Conservation (phyloP, 2,113 vertebrate genomes). For the Prolemur simus region DNA sequence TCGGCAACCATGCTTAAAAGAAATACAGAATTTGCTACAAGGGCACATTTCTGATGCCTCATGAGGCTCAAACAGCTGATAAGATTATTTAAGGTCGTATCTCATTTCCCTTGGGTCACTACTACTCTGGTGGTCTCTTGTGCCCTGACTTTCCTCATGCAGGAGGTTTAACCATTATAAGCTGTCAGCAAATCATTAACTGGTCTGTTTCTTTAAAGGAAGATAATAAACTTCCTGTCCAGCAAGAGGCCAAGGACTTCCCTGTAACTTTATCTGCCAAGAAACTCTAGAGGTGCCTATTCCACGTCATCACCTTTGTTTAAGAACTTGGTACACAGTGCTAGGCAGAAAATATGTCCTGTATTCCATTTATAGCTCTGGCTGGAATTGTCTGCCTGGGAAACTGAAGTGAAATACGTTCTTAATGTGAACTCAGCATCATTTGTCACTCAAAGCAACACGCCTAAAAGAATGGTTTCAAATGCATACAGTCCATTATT, state of each 20-base stretch:
- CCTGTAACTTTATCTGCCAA: constrained; percentile 15
- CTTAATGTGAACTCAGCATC: not conserved
- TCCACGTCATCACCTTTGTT: not conserved
- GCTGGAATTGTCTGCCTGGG: not conserved
- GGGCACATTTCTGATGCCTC: not conserved
- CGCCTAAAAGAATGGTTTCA: not conserved
- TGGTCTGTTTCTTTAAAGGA: constrained; percentile 33
- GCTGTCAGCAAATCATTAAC: constrained; percentile 29
- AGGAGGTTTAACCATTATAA: not conserved
- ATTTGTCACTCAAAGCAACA: not conserved
- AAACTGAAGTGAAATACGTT: not conserved
- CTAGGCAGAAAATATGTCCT: not conserved
- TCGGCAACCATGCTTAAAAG: not conserved
- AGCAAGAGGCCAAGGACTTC: not conserved
- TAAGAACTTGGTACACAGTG: not conserved
- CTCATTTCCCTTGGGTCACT: constrained; percentile 39
- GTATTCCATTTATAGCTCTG: not conserved
- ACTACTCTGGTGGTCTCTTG: constrained; percentile 11
- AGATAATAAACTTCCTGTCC: constrained; percentile 35
- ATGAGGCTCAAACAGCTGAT: constrained; percentile 28
- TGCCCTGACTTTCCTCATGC: not conserved
- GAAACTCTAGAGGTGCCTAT: not conserved
- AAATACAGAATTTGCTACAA: not conserved
- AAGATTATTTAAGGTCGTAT: not conserved
- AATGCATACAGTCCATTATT: not conserved